These are phyloP conservation scores for Sipha flava DNA, from an alignment of 1,140 invertebrate species.

Conservation along the genomic window DNA sequence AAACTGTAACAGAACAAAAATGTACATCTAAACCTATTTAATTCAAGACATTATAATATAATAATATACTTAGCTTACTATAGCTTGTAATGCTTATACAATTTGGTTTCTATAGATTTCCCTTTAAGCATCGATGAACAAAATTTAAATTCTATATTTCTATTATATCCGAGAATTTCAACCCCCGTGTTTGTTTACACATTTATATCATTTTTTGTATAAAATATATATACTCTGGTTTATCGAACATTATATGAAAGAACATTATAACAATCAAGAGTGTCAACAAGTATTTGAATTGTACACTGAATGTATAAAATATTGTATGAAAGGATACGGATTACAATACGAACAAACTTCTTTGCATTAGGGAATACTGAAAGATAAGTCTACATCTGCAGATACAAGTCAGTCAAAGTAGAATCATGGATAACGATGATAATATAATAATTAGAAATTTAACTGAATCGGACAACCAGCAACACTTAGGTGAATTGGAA, in stretches of 20 bases:
- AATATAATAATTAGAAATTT: background rate
- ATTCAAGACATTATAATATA: too few species aligned
- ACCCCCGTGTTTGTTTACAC: too few species aligned
- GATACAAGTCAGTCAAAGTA: background rate
- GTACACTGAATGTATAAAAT: background rate
- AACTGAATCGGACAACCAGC: background rate
- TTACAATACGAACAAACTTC: background rate
- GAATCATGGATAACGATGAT: background rate
- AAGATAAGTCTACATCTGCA: background rate
- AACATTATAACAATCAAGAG: background rate
- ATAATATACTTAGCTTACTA: too few species aligned
- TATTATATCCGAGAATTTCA: too few species aligned
- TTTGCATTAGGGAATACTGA: background rate
- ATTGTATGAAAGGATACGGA: slow-evolving; percentile 13
- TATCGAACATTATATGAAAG: slow-evolving; percentile 7
- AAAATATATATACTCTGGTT: too few species aligned
- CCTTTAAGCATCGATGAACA: too few species aligned
- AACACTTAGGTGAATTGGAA: background rate
- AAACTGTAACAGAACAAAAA: too few species aligned
- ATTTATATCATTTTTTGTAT: too few species aligned
- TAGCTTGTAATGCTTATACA: too few species aligned
- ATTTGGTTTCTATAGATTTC: too few species aligned
- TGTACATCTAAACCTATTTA: too few species aligned
- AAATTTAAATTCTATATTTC: too few species aligned
- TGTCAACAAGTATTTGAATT: background rate